Conservation (phyloP, 2,113 vertebrate species). For the Redunca redunca region DNA sequence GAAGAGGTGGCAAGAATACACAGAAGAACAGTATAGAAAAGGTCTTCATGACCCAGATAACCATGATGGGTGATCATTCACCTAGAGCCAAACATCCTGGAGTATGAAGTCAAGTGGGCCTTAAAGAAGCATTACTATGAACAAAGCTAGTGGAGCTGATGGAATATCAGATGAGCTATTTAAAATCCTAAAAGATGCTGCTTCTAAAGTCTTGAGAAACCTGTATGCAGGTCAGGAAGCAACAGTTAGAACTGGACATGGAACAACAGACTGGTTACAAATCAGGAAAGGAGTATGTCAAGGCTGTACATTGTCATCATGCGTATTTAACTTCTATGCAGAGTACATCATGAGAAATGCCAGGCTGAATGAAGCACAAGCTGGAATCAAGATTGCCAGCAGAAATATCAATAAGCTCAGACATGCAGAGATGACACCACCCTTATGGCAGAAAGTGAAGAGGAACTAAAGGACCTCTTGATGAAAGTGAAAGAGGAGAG, state of each 20-base stretch:
- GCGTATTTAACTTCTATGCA: neutral
- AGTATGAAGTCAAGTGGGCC: neutral
- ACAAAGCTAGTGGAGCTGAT: neutral
- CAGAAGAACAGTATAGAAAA: neutral
- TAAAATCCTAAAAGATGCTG: neutral
- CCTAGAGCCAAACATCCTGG: neutral
- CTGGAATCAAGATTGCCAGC: neutral
- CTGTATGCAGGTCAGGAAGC: neutral
- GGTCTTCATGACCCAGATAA: neutral
- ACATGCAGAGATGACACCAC: neutral
- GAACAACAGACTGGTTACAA: neutral
- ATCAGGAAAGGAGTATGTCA: neutral
- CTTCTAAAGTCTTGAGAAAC: neutral
- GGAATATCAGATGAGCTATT: neutral
- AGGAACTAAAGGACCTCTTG: neutral
- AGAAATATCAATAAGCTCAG: neutral
- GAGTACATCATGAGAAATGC: neutral
- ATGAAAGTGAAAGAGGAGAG: neutral
- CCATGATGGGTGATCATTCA: neutral
- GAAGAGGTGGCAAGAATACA: neutral
- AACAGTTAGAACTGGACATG: neutral
- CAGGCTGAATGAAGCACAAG: neutral
- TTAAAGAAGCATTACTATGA: neutral
- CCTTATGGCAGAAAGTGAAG: neutral
- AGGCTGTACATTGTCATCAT: neutral